phyloP scores from a whole-genome alignment of 2,888 invertebrate species.

The Lepidochitona cinerea region DNA sequence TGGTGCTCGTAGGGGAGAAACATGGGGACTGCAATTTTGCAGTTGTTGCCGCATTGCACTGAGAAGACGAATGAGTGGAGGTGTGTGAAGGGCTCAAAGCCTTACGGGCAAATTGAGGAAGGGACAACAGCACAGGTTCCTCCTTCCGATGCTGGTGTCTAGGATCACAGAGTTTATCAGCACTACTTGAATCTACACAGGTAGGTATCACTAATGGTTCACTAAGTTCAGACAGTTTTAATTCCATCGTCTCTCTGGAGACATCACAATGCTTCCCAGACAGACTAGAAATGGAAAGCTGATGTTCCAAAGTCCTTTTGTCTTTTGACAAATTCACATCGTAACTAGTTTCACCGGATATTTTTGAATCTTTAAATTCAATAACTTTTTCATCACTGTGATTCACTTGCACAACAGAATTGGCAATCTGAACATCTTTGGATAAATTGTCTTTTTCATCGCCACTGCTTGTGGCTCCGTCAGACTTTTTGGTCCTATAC shows the following conservation, averaged over 20 bases:
- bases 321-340: neutral
- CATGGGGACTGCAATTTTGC: slow-evolving; percentile 43
- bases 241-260: neutral
- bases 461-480: slow-evolving; percentile 49
- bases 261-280: neutral
- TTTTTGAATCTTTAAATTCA: neutral
- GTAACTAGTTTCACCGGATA: neutral
- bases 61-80: slow-evolving; percentile 31
- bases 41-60: slow-evolving; percentile 17
- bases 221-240: neutral
- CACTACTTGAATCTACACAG: neutral
- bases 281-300: neutral
- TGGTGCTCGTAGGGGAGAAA: slow-evolving; percentile 52
- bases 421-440: neutral
- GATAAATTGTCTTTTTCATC: slow-evolving; percentile 38
- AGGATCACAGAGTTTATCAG: slow-evolving; percentile 6
- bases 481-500: slow-evolving; percentile 40
- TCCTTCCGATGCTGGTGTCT: slow-evolving; percentile 11
- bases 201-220: neutral
- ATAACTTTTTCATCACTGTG: neutral
- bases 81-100: slow-evolving; percentile 10
- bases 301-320: neutral
- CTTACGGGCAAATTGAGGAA: slow-evolving; percentile 87
- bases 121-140: slow-evolving; percentile 83
- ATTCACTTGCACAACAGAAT: neutral